phyloP scores from a whole-genome alignment of 2,113 vertebrate species.

The Nycticryphes semicollaris region DNA sequence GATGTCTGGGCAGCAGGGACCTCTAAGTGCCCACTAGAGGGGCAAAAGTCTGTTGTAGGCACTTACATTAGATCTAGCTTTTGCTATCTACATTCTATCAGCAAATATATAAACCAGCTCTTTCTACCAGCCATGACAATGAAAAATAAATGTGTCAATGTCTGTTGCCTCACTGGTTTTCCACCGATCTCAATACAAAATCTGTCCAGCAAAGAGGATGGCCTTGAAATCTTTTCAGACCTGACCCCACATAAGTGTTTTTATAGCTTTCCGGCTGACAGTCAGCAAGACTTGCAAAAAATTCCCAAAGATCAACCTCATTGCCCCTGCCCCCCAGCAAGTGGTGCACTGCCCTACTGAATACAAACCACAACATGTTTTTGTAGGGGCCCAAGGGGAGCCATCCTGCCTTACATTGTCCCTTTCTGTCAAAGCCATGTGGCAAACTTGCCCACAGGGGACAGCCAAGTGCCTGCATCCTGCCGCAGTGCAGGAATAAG shows the following conservation, averaged over 20 bases:
- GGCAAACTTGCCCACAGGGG: neutral
- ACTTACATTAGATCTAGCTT: neutral
- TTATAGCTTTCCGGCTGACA: neutral
- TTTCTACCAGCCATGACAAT: neutral
- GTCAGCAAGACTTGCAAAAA: neutral
- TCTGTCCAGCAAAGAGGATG: neutral
- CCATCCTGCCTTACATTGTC: neutral
- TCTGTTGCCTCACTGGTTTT: neutral
- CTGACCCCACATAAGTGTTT: neutral
- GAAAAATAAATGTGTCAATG: neutral
- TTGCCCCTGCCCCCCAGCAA: fast-evolving
- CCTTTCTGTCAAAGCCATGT: neutral
- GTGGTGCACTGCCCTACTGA: neutral
- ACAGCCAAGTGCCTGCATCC: neutral
- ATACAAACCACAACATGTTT: neutral
- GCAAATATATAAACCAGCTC: neutral
- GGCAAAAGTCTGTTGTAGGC: neutral
- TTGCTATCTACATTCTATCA: neutral
- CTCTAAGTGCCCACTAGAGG: neutral
- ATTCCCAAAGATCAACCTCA: neutral
- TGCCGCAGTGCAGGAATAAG: neutral
- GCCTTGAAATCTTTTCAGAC: neutral
- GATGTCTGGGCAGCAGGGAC: neutral
- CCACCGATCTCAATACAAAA: neutral
- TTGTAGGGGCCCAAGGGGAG: neutral